A percentile compares a stretch with the other conserved stretches of the same genome.
These are phyloP conservation scores for Smittia sp. DNA, from an alignment of 2,888 invertebrate genomes.

Conservation along the genomic window DNA sequence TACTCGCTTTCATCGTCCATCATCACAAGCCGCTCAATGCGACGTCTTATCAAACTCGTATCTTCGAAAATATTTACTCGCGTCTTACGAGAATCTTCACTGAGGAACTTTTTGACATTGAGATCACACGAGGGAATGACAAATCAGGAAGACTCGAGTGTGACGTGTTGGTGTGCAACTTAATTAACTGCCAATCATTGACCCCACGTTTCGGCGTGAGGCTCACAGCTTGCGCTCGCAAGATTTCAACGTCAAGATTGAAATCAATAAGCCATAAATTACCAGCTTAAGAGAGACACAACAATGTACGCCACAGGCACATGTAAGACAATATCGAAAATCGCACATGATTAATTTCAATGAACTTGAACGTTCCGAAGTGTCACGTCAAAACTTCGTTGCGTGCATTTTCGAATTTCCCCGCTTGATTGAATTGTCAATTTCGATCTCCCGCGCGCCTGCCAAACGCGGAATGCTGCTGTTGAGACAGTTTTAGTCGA, in stretches of 20 bases:
- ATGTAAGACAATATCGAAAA: not conserved
- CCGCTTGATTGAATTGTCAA: slow-evolving; percentile 2
- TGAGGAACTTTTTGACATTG: too few relatives aligned
- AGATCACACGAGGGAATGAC: too few relatives aligned
- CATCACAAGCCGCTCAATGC: too few relatives aligned
- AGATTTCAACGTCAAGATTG: not conserved
- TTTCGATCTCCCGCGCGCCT: not conserved
- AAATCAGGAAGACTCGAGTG: too few relatives aligned
- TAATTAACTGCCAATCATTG: too few relatives aligned
- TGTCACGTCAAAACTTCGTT: not conserved
- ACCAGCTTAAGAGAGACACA: not conserved
- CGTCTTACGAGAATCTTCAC: too few relatives aligned
- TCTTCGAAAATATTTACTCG: too few relatives aligned
- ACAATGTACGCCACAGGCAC: not conserved
- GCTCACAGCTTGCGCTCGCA: not conserved
- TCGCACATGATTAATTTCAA: slow-evolving; percentile 20
- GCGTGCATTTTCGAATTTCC: not conserved
- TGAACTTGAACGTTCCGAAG: not conserved
- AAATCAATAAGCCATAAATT: not conserved
- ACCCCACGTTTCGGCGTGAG: too few relatives aligned
- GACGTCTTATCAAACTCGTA: too few relatives aligned
- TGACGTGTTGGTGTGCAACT: too few relatives aligned
- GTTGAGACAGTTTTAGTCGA: not conserved
- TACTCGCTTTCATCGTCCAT: too few relatives aligned
- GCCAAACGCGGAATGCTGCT: too few relatives aligned